Evolutionary conservation across 1,140 invertebrate genomes (phyloP), one percentile per base, ranked within the genome.

Genomic region (Holotrichia oblita): DNA sequence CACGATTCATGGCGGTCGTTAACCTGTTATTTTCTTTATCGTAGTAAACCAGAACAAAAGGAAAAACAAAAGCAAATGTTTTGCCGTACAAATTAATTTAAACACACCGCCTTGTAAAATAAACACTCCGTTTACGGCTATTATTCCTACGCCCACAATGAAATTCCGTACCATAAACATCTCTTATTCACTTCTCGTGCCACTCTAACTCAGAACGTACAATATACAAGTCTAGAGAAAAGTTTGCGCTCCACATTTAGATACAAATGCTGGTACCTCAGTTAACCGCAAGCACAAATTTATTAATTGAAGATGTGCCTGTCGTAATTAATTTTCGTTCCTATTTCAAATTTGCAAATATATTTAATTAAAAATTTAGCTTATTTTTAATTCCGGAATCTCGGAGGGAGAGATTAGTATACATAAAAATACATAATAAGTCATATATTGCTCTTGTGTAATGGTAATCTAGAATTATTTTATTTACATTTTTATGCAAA

Each of bases 111-210:
- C 61, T 69, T 69, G 61, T 69, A 69, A 69, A 69, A 69, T 69
- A 69, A 69, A 69, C 61, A 69, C 61, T 69, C 22, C 22, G 61
- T 69, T 69, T 69, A 69, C 61, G 20, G 61, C 61, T 34, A 69
- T 69, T 69, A 69, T 69, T 69, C 61, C 61, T 27, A 69, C 61
- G 61, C 61, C 61, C 61, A 69, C 61, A 34, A 34, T 34, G 22
- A 69, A 69, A 69, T 69, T 69, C 61, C 61, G 61, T 14, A 69
- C 61, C 61, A 69, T 69, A 69, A 69, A 69, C 61, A 69, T 69
- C 61, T 69, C 61, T 69, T 22, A 69, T 69, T 69, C 61, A 69
- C 61, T 22, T 69, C 61, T 69, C 22, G 0, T 14, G 9, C 22
- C 22, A 34, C 61, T 69, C 61, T 27, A 22, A 69, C 61, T 69